phyloP scores from a whole-genome alignment of 2,113 vertebrate species.

The Danio rerio region DNA sequence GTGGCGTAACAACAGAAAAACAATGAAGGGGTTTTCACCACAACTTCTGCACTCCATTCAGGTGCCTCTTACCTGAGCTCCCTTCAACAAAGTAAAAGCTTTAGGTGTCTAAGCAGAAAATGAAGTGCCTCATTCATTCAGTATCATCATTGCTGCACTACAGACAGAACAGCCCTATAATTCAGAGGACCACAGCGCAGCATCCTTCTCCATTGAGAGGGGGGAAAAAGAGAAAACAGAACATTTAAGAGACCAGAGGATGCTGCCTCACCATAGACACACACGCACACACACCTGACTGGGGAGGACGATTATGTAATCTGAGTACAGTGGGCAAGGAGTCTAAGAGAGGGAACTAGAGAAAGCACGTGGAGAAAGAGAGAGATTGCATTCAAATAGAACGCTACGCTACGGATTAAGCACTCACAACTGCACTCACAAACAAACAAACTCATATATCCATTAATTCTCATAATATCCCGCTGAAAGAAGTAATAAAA shows the following conservation, averaged over 20 bases:
- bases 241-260: conserved; percentile 3
- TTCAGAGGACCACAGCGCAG: not conserved
- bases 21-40: not conserved
- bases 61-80: not conserved
- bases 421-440: conserved; percentile 15
- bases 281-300: conserved; percentile 53
- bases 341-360: conserved; percentile 43
- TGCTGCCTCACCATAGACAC: conserved; percentile 57
- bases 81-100: conserved; percentile 2
- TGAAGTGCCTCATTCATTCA: not conserved
- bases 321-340: conserved; percentile 53
- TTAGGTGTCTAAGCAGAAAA: conserved; percentile 12
- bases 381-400: conserved; percentile 19
- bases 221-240: conserved; percentile 1
- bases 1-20: not conserved
- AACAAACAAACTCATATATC: conserved; percentile 17
- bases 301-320: conserved; percentile 44
- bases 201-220: conserved; percentile 9
- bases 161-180: conserved; percentile 28
- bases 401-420: not conserved
- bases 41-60: conserved; percentile 21
- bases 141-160: conserved; percentile 14
- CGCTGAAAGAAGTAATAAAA: not conserved
- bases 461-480: conserved; percentile 6
- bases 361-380: conserved; percentile 26